Evolutionary conservation across 2,888 invertebrate genomes (phyloP), one percentile per base, ranked within the genome.

Genomic region (Cheilosia vulpina): DNA sequence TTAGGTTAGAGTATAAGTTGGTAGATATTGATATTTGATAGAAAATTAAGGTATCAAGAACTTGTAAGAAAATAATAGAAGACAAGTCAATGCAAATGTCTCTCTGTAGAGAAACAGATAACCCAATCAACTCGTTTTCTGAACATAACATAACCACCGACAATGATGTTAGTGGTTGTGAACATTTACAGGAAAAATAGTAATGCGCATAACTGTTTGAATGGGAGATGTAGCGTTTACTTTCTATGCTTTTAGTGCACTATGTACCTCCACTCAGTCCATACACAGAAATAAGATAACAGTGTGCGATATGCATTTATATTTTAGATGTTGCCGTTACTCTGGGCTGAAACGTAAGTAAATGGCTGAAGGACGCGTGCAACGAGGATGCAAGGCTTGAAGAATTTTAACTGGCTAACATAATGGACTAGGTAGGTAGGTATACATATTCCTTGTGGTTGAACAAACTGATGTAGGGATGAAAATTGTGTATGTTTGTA

Each of bases 181-280:
- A 66, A 66, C 52, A 65, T 68, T 52, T 34, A 52, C 68, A 53
- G 27, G 69, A 55, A 55, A 78, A 78, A 62, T 62, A 69, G 77
- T 69, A 78, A 69, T 78, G 77, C 77, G 69, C 77, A 78, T 69
- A 78, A 69, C 69, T 62, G 77, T 27, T 78, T 63, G 38, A 38
- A 66, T 58, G 76, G 31, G 50, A 65, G 72, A 57, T 63, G 45
- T 53, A 55, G 31, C 55, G 6, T 55, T 63, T 73, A 63, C 53
- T 73, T 72, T 72, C 60, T 41, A 50, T 52, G 24, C 57, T 58
- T 47, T 58, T 58, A 52, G 38, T 60, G 60, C 17, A 72, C 60
- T 27, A 38, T 38, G 38, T 38, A 52, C 72, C 31, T 41, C 27
- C 15, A 52, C 38, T 13, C 38, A 3, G 11, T 15, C 19, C 13